Evolutionary conservation across 2,888 invertebrate species (phyloP), one percentile per base, ranked within the genome.

Genomic region (Neoscelio sp.): DNA sequence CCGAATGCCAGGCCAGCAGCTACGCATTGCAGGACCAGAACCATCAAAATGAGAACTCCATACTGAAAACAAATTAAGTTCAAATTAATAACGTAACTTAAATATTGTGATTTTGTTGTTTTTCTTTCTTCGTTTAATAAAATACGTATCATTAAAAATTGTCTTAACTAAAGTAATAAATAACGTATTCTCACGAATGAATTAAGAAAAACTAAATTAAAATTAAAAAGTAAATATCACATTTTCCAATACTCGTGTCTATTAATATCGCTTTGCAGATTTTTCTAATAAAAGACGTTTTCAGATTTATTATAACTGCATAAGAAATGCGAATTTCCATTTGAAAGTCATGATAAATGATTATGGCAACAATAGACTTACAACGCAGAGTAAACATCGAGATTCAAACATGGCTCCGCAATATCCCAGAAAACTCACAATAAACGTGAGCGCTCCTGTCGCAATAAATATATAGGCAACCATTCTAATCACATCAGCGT

Each of bases 361-460:
- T 56, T 56, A 20, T n/a, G 13, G 40, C 23, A 52, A 70, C 48
- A 82, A 80, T 65, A 60, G 73, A 93, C 94, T 93, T 91, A 95
- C 95, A 87, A 94, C 92, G 58, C 93, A 93, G 17, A 95, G 91
- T 82, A 95, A 92, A 87, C 94, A 94, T 82, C 93, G 92, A 35
- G 94, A 94, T 88, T 94, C 94, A 84, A 93, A 92, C 88, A 94
- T 92, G 56, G 94, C 94, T 40, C 94, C 94, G 86, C 94, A 94
- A 87, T 94, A 94, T 20, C 95, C 95, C 83, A 95, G 91, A 89
- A 95, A 94, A 86, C 94, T 94, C 85, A 95, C 92, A 74, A 95
- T 87, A 89, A 95, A 95, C 91, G 95, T 94, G 82, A 94, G 92
- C 20, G 93, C 93, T 79, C 95, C 95, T 71, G 93, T 93, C 48